Evolutionary conservation across 2,113 vertebrate genomes (phyloP), one percentile per base, ranked within the genome.

Genomic region (Grantiella picta): DNA sequence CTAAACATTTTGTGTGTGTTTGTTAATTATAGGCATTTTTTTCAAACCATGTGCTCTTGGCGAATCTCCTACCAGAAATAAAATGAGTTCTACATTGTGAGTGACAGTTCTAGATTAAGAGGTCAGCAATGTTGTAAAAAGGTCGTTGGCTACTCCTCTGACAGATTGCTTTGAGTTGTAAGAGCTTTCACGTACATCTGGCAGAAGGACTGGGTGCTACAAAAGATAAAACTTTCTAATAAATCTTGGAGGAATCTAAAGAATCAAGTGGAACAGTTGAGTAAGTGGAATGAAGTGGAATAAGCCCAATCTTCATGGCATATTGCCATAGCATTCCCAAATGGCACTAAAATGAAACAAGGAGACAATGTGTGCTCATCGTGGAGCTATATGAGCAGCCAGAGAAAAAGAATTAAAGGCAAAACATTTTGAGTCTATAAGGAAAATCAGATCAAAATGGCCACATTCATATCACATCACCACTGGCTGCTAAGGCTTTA

Each of bases 141-240:
- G 50, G 59, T 87, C 45, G 28, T 60, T 82, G 78, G 66, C 66
- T 70, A 33, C 42, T 47, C 33, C 53, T 91, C 63, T 91, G 70
- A 85, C 70, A 65, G 79, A 93, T 76, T 82, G 17, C 33, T 91
- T 76, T 79, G 70, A 71, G 31, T 94, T 89, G 94, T 65, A 82
- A 94, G 75, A 83, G 33, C 79, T 93, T 76, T 71, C 3, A 3
- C 54, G 45, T 91, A 52, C 25, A 47, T 87, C 84, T 94, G 53
- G 57, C 54, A 61, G 53, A 65, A 91, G 29, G 33, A 85, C 66
- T 47, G 42, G 38, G 22, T 0, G 1, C 63, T 88, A 70, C 42
- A 9, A 82, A 86, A 91, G 87, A 89, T 82, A 93, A 90, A 95
- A 90, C 25, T 87, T 91, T 65, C 61, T 75, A 91, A 92, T 91